Evolutionary conservation across 2,888 invertebrate species (phyloP), one percentile per base, ranked within the genome.

Genomic region (Hyalella azteca): DNA sequence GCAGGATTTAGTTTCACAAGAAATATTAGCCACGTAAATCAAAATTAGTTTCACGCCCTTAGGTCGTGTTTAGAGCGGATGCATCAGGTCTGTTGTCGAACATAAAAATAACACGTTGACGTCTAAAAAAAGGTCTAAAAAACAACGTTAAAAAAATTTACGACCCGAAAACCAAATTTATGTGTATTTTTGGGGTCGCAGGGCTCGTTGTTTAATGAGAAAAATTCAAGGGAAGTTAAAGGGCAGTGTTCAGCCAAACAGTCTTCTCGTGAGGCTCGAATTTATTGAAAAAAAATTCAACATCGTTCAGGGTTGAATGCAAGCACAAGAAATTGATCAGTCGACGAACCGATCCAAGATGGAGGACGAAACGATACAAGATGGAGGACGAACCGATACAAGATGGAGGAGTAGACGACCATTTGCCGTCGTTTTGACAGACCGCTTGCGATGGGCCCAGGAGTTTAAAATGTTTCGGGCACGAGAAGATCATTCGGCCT

Each of bases 401-500:
- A 15, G 91, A 90, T 15, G 94, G 94, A 86, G 93, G 92, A 0
- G 93, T 93, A 60, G 90, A 89, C 0, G 93, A 92, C 94, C 95
- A 95, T 87, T 93, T 93, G 0, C 94, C 94, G 76, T 91, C 92
- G 0, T 93, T 91, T 86, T 93, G 89, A 86, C 94, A 94, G 77
- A 93, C 91, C 0, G 93, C 92, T 88, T 94, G 93, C 0, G 91
- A 88, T 0, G 93, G 91, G 0, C 95, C 95, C 40, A 92, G 90
- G 77, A 94, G 90, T 54, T 93, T 93, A 89, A 91, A 94, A 26
- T 94, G 94, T 19, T 92, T 90, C 1, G 93, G 90, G 87, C 95
- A 95, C 73, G 92, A 92, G 90, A 94, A 95, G 59, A 93, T 92
- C 0, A 94, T 94, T 36, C 93, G 90, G 0, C 94, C 94, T 2